Percentiles rank a stretch among this genome's conserved stretches.
These are phyloP conservation scores for Chydorus sphaericus DNA, from an alignment of 2,888 invertebrate species.

Conservation along the genomic window DNA sequence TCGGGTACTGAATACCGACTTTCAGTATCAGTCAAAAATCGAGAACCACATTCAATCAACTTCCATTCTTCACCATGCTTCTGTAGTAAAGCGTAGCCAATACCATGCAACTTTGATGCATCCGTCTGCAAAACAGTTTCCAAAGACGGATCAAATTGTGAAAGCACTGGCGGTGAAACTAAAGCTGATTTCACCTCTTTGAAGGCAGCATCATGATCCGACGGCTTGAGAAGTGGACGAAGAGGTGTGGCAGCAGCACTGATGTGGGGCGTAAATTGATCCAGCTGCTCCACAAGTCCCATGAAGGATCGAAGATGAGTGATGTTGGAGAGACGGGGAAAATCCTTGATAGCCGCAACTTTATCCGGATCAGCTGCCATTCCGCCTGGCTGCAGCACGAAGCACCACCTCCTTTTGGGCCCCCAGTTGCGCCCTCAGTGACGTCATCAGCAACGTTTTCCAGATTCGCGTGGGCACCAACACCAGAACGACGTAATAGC, in stretches of 20 bases:
- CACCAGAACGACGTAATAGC: no score
- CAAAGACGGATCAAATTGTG: constrained; percentile 8
- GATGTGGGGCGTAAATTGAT: not conserved
- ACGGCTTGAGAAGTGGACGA: not conserved
- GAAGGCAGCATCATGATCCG: constrained; percentile 10
- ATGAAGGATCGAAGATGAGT: constrained; percentile 3
- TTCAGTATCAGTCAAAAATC: constrained; percentile 14
- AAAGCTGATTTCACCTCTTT: constrained; percentile 1
- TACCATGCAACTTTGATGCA: not conserved
- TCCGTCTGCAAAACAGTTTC: constrained; percentile 6
- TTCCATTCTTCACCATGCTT: not conserved
- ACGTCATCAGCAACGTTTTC: no score
- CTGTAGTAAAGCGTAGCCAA: constrained; percentile 13
- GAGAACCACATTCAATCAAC: constrained; percentile 5
- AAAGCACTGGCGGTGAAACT: constrained; percentile 5
- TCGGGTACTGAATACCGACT: constrained; percentile 19
- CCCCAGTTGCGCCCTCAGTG: no score
- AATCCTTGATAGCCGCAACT: not conserved
- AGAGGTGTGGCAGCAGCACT: not conserved
- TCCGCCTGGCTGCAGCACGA: not conserved
- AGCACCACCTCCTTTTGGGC: no score
- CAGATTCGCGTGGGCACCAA: no score
- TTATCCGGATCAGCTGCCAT: not conserved
- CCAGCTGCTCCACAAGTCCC: constrained; percentile 8
- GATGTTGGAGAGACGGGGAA: not conserved